Base-by-base conservation (phyloP, 1,140 invertebrate genomes). In the Subanguina moxae region DNA sequence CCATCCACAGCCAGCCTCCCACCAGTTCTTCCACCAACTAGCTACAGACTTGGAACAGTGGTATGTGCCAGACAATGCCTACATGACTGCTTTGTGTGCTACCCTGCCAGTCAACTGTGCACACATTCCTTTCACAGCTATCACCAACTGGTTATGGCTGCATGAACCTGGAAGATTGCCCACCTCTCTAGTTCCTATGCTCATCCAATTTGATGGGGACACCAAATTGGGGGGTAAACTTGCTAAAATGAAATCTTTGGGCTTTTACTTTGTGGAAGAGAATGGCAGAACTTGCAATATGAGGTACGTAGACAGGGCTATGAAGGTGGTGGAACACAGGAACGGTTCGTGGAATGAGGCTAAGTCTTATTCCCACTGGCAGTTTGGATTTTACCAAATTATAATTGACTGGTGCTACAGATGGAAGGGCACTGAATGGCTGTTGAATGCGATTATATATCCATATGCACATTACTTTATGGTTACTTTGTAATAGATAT, bases 91-190 rank as follows among this genome's bases (percentile, higher is more conserved):
- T 11, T 19, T 74, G 9, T 74, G 72, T 42, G 45, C 72, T 17
- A n/a, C 30, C 25, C 11, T 21, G 45, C 52, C 56, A n/a, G 19
- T 77, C 30, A 57, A 58, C 3, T 74, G 72, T 62, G 67, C 48
- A 1, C 32, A 67, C 13, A 66, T 78, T 73, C 71, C 75, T 19
- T 38, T 71, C 57, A 81, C 76, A 46, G 25, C 75, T 1, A 74
- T 80, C 21, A 75, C 80, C 11, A 80, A 80, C 38, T 80, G 78
- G 78, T 73, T 82, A 30, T 80, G 78, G 78, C 64, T 82, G 15
- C 62, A 77, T 48, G 62, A 80, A 48, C 74, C 69, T 9, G 66
- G 15, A 0, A 15, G 21, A 43, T n/a, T 15, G n/a, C 15, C n/a
- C 23, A 1, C 23, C 30, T 57, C 23, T 32, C n/a, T 28, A 15